Base-by-base conservation (phyloP, 2,888 invertebrate genomes). In the Clistopyga incitator region DNA sequence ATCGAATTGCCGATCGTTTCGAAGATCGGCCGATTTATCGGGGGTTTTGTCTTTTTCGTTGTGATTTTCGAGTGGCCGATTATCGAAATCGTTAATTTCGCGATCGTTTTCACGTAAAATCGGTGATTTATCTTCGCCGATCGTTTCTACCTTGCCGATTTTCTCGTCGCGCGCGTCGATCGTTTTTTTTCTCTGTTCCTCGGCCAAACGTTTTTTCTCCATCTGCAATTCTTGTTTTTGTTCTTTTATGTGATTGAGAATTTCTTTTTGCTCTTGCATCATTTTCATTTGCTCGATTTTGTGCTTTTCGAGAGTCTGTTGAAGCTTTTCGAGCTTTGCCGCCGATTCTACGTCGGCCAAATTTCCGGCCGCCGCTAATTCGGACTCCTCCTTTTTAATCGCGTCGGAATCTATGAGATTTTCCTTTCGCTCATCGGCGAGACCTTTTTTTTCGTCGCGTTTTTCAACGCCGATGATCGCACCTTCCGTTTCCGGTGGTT, bases 271-370 rank as follows among this genome's bases (percentile, higher is more conserved):
- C 89, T 96, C 95, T 87, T 96, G 94, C 45, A 96, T 94, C 83
- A 97, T 92, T 90, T 96, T 95, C 88, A 95, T 94, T 88, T 96
- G 96, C 89, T 96, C 95, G 90, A 95, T 94, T 79, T 96, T 95
- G 86, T 96, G 96, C 89, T 95, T 95, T 91, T 96, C 95, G 23
- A 97, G 94, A 20, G 95, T 81, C 15, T 52, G 68, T 2, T 86
- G 85, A 2, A 92, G 82, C 56, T 92, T 87, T 47, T 92, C 93
- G 82, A 93, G 92, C 77, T 94, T 93, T 29, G 90, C 88, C 1
- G 87, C 88, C 10, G 91, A 88, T 82, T 91, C 90, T 6, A 89
- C 86, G 52, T 92, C 90, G 64, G 89, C 90, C 20, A 90, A 87
- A 56, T 92, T 91, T 47, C 88, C 90, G 61, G 93, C 93, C 29